Conservation (phyloP, 2,888 invertebrate species). For the Melinaea menophilus region DNA sequence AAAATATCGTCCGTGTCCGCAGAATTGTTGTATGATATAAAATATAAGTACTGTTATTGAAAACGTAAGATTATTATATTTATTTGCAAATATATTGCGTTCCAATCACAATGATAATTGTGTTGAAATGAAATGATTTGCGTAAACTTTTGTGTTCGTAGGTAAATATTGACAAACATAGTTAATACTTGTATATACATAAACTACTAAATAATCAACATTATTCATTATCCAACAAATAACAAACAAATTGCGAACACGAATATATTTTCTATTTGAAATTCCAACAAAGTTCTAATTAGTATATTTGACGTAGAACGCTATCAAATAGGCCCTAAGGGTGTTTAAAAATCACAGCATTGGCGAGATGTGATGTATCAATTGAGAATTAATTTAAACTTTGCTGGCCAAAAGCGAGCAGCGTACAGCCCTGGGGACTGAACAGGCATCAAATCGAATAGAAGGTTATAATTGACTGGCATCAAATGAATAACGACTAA, state of each 20-base stretch:
- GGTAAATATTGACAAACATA: conserved; percentile 6
- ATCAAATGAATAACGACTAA: conserved; percentile 59
- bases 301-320: conserved; percentile 30
- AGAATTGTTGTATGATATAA: not conserved
- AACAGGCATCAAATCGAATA: conserved; percentile 72
- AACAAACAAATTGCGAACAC: conserved; percentile 9
- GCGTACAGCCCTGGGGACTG: conserved; percentile 60
- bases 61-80: not conserved
- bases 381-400: conserved; percentile 75
- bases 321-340: conserved; percentile 47
- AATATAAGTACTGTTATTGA: not conserved
- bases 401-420: conserved; percentile 66
- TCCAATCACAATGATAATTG: not conserved
- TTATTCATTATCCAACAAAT: conserved; percentile 9
- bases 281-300: conserved; percentile 38
- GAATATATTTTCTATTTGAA: conserved; percentile 23
- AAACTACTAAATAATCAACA: conserved; percentile 12
- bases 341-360: conserved; percentile 63
- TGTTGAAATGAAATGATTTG: not conserved
- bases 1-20: not conserved
- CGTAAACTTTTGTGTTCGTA: not conserved
- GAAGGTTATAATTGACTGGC: conserved; percentile 70
- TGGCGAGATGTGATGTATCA: conserved; percentile 66
- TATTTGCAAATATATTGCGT: not conserved
- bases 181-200: conserved; percentile 1